Conservation (phyloP, 2,888 invertebrate genomes). For the Beris chalybata region DNA sequence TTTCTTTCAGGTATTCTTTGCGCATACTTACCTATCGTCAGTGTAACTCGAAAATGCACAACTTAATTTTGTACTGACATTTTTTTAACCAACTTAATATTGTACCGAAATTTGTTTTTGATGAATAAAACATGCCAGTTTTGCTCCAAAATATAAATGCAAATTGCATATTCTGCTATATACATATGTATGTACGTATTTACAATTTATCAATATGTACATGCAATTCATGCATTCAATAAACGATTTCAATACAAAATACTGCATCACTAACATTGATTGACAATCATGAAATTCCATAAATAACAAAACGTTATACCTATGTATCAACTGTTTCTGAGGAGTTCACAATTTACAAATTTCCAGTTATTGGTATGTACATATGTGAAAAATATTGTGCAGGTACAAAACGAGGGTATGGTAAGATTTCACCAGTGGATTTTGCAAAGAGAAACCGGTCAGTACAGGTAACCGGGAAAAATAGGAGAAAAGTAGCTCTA, state of each 20-base stretch:
- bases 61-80: no score
- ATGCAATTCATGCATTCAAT: neutral
- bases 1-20: neutral
- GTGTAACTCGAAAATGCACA: no score
- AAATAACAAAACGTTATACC: neutral
- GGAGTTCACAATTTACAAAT: neutral
- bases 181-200: neutral
- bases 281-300: no score
- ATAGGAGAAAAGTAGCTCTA: conserved; percentile 7
- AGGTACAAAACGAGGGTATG: conserved; percentile 6
- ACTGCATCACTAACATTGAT: no score
- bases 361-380: conserved; percentile 8
- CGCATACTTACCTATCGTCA: no score
- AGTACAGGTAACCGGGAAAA: conserved; percentile 7
- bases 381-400: neutral
- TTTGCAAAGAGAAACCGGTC: conserved; percentile 15
- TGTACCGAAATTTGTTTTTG: no score
- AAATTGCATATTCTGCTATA: no score
- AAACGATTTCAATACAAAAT: no score
- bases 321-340: neutral
- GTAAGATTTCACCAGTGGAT: conserved; percentile 21
- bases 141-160: no score
- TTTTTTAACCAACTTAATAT: no score
- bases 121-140: no score
- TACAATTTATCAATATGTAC: neutral